These are phyloP conservation scores for Notiomystis cincta DNA, from an alignment of 2,113 vertebrate genomes.

Conservation along the genomic window DNA sequence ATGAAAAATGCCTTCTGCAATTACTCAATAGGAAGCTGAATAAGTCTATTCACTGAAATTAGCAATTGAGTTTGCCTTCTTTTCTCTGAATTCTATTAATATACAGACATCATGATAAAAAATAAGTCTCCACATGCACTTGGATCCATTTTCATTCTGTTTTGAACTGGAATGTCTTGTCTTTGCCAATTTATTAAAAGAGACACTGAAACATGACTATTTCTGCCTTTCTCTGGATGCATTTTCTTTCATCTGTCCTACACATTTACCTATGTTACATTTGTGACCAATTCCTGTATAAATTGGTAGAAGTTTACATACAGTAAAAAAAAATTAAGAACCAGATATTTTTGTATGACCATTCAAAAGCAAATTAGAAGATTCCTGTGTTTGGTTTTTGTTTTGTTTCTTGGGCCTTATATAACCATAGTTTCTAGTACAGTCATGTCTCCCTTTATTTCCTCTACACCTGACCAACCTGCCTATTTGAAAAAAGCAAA, in stretches of 20 bases:
- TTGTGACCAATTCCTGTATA: background rate
- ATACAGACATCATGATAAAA: background rate
- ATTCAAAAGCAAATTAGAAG: background rate
- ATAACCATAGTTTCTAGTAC: background rate
- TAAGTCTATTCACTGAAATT: constrained; percentile 12
- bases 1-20: background rate
- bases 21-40: constrained; percentile 13
- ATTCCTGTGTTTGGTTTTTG: background rate
- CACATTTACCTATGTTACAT: background rate
- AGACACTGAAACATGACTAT: background rate
- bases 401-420: background rate
- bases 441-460: background rate
- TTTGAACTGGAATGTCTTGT: background rate
- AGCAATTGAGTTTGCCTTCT: background rate
- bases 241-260: background rate
- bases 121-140: background rate
- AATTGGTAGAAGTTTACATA: background rate
- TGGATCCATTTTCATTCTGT: background rate
- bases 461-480: background rate
- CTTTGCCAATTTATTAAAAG: background rate
- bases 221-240: background rate
- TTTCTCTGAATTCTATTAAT: constrained; percentile 22
- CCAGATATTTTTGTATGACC: background rate
- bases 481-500: background rate
- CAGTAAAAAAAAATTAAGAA: background rate